These are phyloP conservation scores for Aegithalos caudatus DNA, from an alignment of 2,113 vertebrate genomes.

Conservation along the genomic window DNA sequence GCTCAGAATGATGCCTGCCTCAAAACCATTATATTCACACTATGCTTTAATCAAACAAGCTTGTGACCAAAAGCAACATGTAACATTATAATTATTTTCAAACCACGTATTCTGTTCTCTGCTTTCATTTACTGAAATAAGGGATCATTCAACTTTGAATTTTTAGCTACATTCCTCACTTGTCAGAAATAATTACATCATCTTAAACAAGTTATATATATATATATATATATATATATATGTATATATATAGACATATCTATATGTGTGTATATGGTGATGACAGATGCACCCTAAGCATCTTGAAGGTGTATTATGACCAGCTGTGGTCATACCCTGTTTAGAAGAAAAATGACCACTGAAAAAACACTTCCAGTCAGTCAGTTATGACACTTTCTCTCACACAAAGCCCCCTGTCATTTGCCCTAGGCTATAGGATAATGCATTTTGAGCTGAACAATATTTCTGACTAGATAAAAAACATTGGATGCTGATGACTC, in stretches of 20 bases:
- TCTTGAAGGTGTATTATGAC: not conserved
- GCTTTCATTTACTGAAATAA: not conserved
- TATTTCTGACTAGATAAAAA: not conserved
- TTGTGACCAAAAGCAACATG: not conserved
- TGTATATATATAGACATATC: fast-evolving
- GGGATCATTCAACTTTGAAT: not conserved
- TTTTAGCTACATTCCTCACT: not conserved
- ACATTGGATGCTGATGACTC: not conserved
- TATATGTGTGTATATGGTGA: fast-evolving
- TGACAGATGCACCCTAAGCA: not conserved
- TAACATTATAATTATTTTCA: constrained; percentile 14
- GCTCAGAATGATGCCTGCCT: not conserved
- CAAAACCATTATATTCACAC: constrained; percentile 23
- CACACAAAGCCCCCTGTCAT: not conserved
- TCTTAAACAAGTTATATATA: not conserved
- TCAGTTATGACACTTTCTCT: not conserved
- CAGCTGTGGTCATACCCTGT: not conserved
- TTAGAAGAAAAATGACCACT: not conserved
- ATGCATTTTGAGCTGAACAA: not conserved
- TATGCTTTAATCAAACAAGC: not conserved
- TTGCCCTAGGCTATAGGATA: not conserved
- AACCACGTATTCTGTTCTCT: not conserved
- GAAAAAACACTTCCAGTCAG: not conserved
- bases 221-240: not conserved
- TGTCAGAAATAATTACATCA: not conserved